Percentiles rank a stretch among this genome's conserved stretches.
Conservation (phyloP, 1,140 invertebrate genomes). For the Tetragonula clypearis region DNA sequence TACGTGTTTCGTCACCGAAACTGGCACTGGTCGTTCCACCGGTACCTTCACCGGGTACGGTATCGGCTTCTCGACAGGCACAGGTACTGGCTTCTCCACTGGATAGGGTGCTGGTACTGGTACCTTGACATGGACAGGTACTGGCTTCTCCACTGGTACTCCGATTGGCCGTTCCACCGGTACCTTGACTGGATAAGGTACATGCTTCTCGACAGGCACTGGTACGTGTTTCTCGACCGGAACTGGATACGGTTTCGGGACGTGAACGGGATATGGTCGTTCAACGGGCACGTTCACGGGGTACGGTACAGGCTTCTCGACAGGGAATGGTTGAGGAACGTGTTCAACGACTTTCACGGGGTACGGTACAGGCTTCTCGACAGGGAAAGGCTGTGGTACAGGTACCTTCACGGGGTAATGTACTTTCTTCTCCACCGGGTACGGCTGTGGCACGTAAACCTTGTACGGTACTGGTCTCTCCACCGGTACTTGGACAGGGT, state of each 20-base stretch:
- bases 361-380: slow-evolving; percentile 79
- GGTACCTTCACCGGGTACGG: slow-evolving; percentile 88
- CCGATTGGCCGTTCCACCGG: slow-evolving; percentile 77
- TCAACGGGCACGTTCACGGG: slow-evolving; percentile 74
- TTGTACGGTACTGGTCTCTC: slow-evolving; percentile 86
- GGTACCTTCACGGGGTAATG: slow-evolving; percentile 76
- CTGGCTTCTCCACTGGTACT: slow-evolving; percentile 82
- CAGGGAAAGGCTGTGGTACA: slow-evolving; percentile 73
- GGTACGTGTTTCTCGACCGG: slow-evolving; percentile 79
- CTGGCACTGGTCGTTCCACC: slow-evolving; percentile 80
- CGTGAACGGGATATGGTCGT: slow-evolving; percentile 76
- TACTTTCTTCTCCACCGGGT: slow-evolving; percentile 78
- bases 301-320: slow-evolving; percentile 74
- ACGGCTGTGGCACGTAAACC: slow-evolving; percentile 84
- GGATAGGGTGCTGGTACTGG: slow-evolving; percentile 79
- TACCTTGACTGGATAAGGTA: slow-evolving; percentile 81
- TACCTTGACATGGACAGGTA: slow-evolving; percentile 83
- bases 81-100: slow-evolving; percentile 83
- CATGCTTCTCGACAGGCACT: slow-evolving; percentile 56
- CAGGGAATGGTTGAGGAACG: slow-evolving; percentile 76
- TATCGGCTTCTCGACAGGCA: slow-evolving; percentile 88
- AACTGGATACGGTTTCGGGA: slow-evolving; percentile 81
- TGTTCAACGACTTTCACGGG: slow-evolving; percentile 78
- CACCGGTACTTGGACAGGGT: slow-evolving; percentile 87
- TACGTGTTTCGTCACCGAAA: slow-evolving; percentile 78